Evolutionary conservation across 92 coral and sea anemone genomes (phyloP), one percentile per base, ranked within the genome.

Genomic region (Porites divaricata): DNA sequence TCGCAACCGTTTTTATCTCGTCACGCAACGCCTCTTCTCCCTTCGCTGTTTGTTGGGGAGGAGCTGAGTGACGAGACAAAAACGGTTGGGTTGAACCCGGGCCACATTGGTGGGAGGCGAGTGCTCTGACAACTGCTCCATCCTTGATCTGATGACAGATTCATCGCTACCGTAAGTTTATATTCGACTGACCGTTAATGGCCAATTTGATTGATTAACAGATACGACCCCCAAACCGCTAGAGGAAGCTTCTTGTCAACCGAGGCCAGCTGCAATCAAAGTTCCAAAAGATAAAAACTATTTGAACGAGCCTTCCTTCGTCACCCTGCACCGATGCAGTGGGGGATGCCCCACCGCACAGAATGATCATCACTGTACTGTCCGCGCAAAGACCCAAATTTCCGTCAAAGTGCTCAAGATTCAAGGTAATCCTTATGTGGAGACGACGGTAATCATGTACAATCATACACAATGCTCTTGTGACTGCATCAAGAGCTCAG

Each of bases 401-500:
- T 54, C 16, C 9, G 76, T 89, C 25, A 17, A 9, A 2, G 53
- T 76, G 41, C 1, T 51, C 2, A 75, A 83, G 28, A 2, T 75
- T 21, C 20, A 1, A 16, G 16, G n/a, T 58, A 2, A 5, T 1
- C 0, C 23, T 0, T 0, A 0, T 12, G 1, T 0, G 0, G 6
- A 17, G 17, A 23, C 22, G 17, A 11, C 0, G 0, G 56, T 48
- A 14, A 84, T 10, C 23, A 28, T 89, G 59, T 83, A 83, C 67
- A 77, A 84, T 73, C 95, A 92, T 76, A 92, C 93, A 0, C 67
- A 11, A 2, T 92, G 95, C 52, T 63, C 16, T 17, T 78, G 81
- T 59, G 95, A 71, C 22, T 92, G 95, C 72, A 81, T 81, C 67
- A 61, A 41, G 17, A 70, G 81, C n/a, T 21, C 59, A 14, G 78